These are phyloP conservation scores for Hydrocynus forskahlii DNA, from an alignment of 2,797 vertebrate species.

Conservation along the genomic window DNA sequence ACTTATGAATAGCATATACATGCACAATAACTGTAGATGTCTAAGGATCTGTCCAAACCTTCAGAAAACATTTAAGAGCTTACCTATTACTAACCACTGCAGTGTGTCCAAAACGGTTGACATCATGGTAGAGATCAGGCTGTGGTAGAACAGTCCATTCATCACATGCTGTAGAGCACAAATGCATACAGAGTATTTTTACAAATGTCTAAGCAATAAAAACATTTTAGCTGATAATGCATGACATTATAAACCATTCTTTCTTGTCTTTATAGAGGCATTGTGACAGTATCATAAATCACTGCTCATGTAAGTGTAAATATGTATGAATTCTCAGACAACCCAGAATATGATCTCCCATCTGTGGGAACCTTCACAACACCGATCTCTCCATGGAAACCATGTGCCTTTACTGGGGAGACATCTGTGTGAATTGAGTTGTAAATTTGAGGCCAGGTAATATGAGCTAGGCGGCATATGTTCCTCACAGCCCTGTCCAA, in stretches of 20 bases:
- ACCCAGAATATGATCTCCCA: slow-evolving; percentile 3
- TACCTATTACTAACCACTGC: slow-evolving; percentile 68
- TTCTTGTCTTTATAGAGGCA: neutral
- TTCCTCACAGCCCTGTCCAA: slow-evolving; percentile 10
- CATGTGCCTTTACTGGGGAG: slow-evolving; percentile 17
- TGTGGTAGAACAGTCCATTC: slow-evolving; percentile 89
- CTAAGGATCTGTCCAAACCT: too few relatives aligned
- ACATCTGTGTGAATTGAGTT: slow-evolving; percentile 28
- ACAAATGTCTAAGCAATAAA: too few relatives aligned
- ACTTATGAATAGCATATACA: too few relatives aligned
- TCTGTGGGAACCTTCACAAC: slow-evolving; percentile 14
- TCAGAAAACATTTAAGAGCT: neutral
- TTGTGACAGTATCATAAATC: slow-evolving; percentile 27
- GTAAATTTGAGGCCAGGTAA: slow-evolving; percentile 20
- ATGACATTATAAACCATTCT: neutral
- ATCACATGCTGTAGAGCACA: slow-evolving; percentile 82
- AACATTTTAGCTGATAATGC: too few relatives aligned
- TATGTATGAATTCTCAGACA: slow-evolving; percentile 4
- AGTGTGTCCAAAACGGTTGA: slow-evolving; percentile 95
- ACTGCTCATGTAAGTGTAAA: slow-evolving; percentile 4
- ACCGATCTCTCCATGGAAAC: slow-evolving; percentile 10
- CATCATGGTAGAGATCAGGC: slow-evolving; percentile 86
- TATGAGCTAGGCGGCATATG: slow-evolving; percentile 33
- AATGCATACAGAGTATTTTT: neutral
- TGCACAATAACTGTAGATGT: too few relatives aligned